These are phyloP conservation scores for Dasypogon diadema DNA, from an alignment of 2,888 invertebrate species.

Conservation along the genomic window DNA sequence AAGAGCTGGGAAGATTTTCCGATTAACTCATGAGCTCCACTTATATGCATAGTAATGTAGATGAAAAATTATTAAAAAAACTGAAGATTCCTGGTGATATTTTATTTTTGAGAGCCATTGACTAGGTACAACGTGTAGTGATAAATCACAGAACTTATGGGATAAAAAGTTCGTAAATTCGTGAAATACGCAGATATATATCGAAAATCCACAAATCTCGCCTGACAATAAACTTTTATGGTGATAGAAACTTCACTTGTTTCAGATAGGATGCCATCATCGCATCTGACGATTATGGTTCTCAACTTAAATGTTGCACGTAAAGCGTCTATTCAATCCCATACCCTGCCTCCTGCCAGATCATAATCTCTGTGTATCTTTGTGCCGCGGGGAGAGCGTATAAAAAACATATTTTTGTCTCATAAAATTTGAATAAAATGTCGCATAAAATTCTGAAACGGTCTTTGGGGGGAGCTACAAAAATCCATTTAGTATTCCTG, in stretches of 20 bases:
- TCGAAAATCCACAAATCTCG: constrained; percentile 44
- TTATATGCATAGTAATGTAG: too few species aligned
- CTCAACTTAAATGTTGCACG: constrained; percentile 33
- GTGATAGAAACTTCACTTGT: constrained; percentile 4
- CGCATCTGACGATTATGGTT: constrained; percentile 34
- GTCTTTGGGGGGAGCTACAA: constrained; percentile 7
- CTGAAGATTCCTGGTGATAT: too few species aligned
- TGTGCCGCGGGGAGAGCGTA: constrained; percentile 17
- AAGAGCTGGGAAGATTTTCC: too few species aligned
- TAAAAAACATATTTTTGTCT: constrained; percentile 49
- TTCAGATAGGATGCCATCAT: constrained; percentile 36
- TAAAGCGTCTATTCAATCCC: constrained; percentile 32
- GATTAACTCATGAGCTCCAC: too few species aligned
- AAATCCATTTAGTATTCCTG: constrained; percentile 42
- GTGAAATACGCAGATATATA: not conserved
- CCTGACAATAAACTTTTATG: constrained; percentile 40
- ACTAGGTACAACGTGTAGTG: too few species aligned
- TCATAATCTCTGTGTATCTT: constrained; percentile 19
- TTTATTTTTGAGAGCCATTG: too few species aligned
- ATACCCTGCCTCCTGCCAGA: not conserved
- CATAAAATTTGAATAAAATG: constrained; percentile 51
- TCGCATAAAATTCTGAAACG: constrained; percentile 41
- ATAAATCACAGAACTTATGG: not conserved
- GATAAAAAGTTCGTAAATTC: constrained; percentile 23
- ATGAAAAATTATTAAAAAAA: too few species aligned